Evolutionary conservation across 2,113 vertebrate genomes (phyloP).

Genomic region (Oncorhynchus tshawytscha): DNA sequence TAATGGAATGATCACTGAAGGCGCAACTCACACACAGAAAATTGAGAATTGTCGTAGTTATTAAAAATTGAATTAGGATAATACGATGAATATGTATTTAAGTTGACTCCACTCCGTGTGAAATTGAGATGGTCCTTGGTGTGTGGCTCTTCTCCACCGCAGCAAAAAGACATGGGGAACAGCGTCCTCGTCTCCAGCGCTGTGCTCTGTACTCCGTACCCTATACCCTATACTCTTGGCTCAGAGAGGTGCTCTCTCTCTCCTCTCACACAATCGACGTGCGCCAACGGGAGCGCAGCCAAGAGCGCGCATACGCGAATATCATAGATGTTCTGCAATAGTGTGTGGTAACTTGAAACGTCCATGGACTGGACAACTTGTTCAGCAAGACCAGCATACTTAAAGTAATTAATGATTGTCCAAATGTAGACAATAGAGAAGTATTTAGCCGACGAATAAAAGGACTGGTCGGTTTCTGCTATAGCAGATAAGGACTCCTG

Average conservation of each 20-base stretch:
- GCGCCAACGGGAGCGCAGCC: neutral
- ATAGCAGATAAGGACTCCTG: no score
- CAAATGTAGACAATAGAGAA: no score
- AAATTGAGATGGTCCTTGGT: constrained; percentile 40
- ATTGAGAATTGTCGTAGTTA: neutral
- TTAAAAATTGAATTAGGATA: neutral
- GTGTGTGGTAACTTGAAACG: no score
- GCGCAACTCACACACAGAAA: neutral
- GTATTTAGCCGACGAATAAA: no score
- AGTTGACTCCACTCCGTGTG: constrained; percentile 33
- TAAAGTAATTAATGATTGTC: no score
- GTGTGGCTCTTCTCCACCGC: constrained; percentile 12
- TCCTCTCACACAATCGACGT: constrained; percentile 9
- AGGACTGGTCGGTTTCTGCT: no score
- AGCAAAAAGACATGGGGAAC: neutral
- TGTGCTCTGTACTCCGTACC: constrained; percentile 3
- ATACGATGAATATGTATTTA: neutral
- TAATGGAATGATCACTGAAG: neutral
- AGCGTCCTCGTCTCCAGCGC: neutral
- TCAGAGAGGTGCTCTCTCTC: constrained; percentile 14
- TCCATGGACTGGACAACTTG: no score
- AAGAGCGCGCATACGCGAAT: neutral
- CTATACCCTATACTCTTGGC: neutral
- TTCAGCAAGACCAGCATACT: no score
- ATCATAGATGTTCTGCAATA: neutral